Conservation (phyloP, 2,113 vertebrate species). For the Semicossyphus pulcher region DNA sequence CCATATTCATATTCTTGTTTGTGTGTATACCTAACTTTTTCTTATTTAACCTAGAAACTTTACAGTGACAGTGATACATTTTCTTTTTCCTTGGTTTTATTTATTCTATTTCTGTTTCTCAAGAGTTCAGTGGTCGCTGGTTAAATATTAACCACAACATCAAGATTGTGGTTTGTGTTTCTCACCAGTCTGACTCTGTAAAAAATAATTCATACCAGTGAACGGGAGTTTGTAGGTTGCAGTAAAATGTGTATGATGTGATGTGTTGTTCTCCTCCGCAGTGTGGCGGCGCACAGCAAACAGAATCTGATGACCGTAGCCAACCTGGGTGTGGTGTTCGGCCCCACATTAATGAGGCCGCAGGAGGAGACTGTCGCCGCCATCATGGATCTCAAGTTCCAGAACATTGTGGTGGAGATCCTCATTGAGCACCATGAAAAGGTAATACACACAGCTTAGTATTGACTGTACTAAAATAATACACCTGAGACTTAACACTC, state of each 20-base stretch:
- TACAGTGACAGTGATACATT: not conserved
- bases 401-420: slow-evolving; percentile 98
- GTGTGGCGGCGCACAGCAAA: slow-evolving; percentile 93
- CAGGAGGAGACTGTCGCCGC: slow-evolving; percentile 97
- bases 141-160: not conserved
- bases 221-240: not conserved
- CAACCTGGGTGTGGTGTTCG: slow-evolving; percentile 97
- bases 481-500: not conserved
- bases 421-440: slow-evolving; percentile 95
- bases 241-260: not conserved
- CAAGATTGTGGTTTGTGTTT: not conserved
- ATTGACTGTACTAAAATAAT: not conserved
- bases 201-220: not conserved
- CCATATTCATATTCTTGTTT: not conserved
- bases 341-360: slow-evolving; percentile 96
- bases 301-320: slow-evolving; percentile 97
- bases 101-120: not conserved
- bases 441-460: slow-evolving; percentile 79
- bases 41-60: not conserved
- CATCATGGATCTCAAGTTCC: slow-evolving; percentile 99
- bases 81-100: not conserved
- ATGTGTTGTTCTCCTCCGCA: slow-evolving; percentile 69
- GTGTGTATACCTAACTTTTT: not conserved
- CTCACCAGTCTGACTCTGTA: not conserved
- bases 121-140: not conserved